A percentile compares a stretch with the other conserved stretches of the same genome.
phyloP scores from a whole-genome alignment of 2,797 vertebrate species.

The Diplodus puntazzo region DNA sequence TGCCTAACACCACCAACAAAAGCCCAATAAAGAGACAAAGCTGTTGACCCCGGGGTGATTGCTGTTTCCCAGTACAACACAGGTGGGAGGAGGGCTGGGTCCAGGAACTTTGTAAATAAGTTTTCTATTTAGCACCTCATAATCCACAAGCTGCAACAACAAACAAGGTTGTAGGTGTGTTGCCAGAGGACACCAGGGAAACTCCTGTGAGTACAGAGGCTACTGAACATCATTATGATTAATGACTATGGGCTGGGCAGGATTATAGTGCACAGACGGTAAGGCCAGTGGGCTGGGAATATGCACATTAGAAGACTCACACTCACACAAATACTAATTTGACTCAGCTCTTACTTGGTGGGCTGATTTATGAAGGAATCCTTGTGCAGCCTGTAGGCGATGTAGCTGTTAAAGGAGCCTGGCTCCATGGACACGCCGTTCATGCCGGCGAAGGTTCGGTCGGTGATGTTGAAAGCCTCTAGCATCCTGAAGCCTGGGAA shows the following conservation, averaged over 20 bases:
- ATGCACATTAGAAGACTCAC: constrained; percentile 25
- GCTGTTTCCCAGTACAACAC: constrained; percentile 36
- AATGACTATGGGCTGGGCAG: constrained; percentile 57
- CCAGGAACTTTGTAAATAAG: constrained; percentile 35
- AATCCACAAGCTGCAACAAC: constrained; percentile 65
- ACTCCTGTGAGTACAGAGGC: constrained; percentile 41
- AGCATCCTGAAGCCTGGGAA: constrained; percentile 96
- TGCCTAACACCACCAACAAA: constrained; percentile 52
- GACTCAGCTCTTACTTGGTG: constrained; percentile 88
- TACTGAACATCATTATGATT: constrained; percentile 68
- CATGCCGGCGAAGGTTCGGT: constrained; percentile 92
- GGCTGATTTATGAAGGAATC: constrained; percentile 94
- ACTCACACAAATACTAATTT: constrained; percentile 33
- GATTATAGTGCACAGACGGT: constrained; percentile 58
- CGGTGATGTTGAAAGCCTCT: constrained; percentile 97
- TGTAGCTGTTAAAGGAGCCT: constrained; percentile 95
- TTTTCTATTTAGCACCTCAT: constrained; percentile 53
- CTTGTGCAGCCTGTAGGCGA: constrained; percentile 95
- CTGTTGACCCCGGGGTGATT: constrained; percentile 44
- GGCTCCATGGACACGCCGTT: constrained; percentile 96
- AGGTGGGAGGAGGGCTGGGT: constrained; percentile 36
- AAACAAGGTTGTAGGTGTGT: constrained; percentile 26
- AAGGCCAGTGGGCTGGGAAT: constrained; percentile 43
- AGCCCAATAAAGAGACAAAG: constrained; percentile 46
- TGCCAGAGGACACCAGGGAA: constrained; percentile 50